phyloP scores from a whole-genome alignment of 2,797 vertebrate species.

The Silurus aristotelis region DNA sequence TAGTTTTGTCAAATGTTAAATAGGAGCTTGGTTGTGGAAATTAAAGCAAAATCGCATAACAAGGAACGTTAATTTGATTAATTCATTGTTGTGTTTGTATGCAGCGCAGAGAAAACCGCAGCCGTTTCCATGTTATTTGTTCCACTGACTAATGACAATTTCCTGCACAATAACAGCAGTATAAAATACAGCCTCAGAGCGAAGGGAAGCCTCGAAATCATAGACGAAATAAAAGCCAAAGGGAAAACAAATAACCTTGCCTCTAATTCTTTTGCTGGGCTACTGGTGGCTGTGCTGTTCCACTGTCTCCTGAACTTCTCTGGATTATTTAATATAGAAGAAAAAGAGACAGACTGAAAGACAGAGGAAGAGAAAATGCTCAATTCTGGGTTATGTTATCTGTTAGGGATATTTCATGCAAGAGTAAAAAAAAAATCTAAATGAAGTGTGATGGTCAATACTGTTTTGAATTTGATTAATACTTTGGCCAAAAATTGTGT shows the following conservation, averaged over 20 bases:
- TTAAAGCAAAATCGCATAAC: slow-evolving; percentile 84
- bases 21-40: slow-evolving; percentile 83
- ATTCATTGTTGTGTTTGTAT: slow-evolving; percentile 85
- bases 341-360: slow-evolving; percentile 47
- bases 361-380: neutral
- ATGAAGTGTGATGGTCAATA: neutral
- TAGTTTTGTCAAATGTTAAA: slow-evolving; percentile 79
- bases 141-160: slow-evolving; percentile 86
- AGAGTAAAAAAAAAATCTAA: neutral
- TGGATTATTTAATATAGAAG: slow-evolving; percentile 59
- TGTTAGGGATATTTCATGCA: neutral
- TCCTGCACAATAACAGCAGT: slow-evolving; percentile 81
- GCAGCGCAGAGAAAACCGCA: slow-evolving; percentile 78
- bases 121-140: slow-evolving; percentile 83
- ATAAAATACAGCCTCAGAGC: slow-evolving; percentile 77
- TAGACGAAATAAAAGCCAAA: slow-evolving; percentile 76
- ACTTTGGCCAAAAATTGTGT: neutral
- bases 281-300: slow-evolving; percentile 55
- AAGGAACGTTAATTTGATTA: slow-evolving; percentile 88
- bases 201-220: slow-evolving; percentile 74
- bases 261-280: slow-evolving; percentile 74
- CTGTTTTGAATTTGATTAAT: slow-evolving; percentile 4
- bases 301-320: slow-evolving; percentile 58
- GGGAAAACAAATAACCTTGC: slow-evolving; percentile 75
- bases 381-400: neutral